Evolutionary conservation across 2,888 invertebrate species (phyloP).

Genomic region (Limnephilus marmoratus): DNA sequence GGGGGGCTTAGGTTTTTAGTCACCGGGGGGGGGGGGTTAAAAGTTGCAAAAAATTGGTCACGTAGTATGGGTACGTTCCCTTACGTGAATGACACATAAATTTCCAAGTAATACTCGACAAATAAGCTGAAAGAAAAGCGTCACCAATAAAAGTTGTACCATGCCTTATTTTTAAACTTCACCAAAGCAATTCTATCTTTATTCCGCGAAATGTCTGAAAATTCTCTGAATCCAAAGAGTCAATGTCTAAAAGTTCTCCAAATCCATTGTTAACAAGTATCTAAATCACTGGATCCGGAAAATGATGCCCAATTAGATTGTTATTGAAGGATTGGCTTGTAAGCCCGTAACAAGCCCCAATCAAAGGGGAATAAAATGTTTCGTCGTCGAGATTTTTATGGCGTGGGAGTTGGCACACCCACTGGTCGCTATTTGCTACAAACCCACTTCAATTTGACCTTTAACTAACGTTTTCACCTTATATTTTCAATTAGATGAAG

Average conservation of each 20-base stretch:
- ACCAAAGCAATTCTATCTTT: too few relatives aligned
- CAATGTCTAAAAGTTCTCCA: not conserved
- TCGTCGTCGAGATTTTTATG: not conserved
- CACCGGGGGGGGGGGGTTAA: too few relatives aligned
- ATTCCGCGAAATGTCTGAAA: too few relatives aligned
- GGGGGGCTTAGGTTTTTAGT: too few relatives aligned
- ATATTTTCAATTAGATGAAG: not conserved
- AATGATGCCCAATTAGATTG: not conserved
- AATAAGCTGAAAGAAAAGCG: too few relatives aligned
- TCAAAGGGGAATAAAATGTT: not conserved
- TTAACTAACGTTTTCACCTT: not conserved
- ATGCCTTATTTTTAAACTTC: too few relatives aligned
- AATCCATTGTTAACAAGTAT: not conserved
- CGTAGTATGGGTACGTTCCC: too few relatives aligned
- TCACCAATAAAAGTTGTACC: too few relatives aligned
- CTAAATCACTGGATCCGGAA: not conserved
- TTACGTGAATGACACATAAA: too few relatives aligned
- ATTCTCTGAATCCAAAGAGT: not conserved
- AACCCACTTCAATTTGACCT: not conserved
- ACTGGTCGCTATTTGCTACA: not conserved
- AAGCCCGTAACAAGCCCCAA: not conserved
- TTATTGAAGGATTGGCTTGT: not conserved
- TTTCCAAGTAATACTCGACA: too few relatives aligned
- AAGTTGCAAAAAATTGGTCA: too few relatives aligned
- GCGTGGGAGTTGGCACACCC: not conserved